Conservation (phyloP, 2,888 invertebrate genomes). For the Bursaphelenchus okinawaensis region DNA sequence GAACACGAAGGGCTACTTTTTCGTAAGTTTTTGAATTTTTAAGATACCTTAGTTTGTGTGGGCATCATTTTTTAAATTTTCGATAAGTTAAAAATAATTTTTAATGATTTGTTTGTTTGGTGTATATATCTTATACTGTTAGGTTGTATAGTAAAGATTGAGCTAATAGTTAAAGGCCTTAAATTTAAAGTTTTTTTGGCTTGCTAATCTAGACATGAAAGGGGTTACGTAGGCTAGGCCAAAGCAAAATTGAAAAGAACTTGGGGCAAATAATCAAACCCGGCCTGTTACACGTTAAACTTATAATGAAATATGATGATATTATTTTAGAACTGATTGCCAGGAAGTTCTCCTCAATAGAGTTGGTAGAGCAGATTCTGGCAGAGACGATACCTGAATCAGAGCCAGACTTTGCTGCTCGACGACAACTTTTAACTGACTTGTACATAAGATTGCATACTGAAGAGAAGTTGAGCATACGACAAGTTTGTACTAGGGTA, state of each 20-base stretch:
- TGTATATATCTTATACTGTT: too few relatives aligned
- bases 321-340: neutral
- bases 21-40: constrained; percentile 18
- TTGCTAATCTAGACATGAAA: too few relatives aligned
- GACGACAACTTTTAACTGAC: constrained; percentile 34
- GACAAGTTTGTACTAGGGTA: constrained; percentile 31
- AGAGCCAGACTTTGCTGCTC: constrained; percentile 28
- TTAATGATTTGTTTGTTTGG: too few relatives aligned
- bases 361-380: constrained; percentile 38
- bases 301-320: too few relatives aligned
- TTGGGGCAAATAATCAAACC: too few relatives aligned
- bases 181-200: too few relatives aligned
- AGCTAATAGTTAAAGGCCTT: too few relatives aligned
- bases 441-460: constrained; percentile 27
- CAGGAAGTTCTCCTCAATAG: constrained; percentile 21
- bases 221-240: too few relatives aligned
- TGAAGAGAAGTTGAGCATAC: constrained; percentile 14
- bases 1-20: constrained; percentile 41
- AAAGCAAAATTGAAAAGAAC: too few relatives aligned
- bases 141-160: too few relatives aligned
- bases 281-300: too few relatives aligned
- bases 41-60: neutral
- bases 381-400: constrained; percentile 36
- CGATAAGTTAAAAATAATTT: too few relatives aligned
- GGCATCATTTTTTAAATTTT: neutral